Evolutionary conservation across 2,888 invertebrate genomes (phyloP).

Genomic region (Oasisia sp.): DNA sequence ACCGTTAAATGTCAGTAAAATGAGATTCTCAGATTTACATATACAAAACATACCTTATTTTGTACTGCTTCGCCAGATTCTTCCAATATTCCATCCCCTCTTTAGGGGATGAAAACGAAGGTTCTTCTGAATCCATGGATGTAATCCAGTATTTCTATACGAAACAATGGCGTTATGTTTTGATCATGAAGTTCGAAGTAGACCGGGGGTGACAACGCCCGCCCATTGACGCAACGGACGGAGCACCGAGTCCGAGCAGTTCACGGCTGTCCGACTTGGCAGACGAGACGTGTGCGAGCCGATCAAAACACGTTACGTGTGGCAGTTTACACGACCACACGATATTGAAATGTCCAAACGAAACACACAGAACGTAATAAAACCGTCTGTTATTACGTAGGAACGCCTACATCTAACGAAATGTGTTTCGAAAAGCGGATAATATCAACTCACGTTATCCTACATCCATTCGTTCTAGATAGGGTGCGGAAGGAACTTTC

Average conservation of each 20-base stretch:
- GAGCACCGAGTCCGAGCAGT: conserved; percentile 10
- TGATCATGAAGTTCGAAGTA: neutral
- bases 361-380: neutral
- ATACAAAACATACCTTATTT: conserved; percentile 31
- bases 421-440: neutral
- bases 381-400: neutral
- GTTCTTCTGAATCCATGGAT: neutral
- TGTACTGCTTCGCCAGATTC: conserved; percentile 35
- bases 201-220: neutral
- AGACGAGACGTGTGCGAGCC: conserved; percentile 12
- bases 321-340: neutral
- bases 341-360: neutral
- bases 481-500: conserved; percentile 3
- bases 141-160: conserved; percentile 5
- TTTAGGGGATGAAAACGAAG: conserved; percentile 35
- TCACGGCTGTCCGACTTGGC: neutral
- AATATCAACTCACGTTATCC: neutral
- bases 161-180: neutral
- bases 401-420: neutral
- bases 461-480: neutral
- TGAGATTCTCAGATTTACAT: neutral
- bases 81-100: conserved; percentile 41
- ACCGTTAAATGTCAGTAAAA: neutral
- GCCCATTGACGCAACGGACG: neutral
- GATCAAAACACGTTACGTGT: neutral